Base-by-base conservation (phyloP, 2,888 invertebrate genomes). In the Gryllus longicercus region DNA sequence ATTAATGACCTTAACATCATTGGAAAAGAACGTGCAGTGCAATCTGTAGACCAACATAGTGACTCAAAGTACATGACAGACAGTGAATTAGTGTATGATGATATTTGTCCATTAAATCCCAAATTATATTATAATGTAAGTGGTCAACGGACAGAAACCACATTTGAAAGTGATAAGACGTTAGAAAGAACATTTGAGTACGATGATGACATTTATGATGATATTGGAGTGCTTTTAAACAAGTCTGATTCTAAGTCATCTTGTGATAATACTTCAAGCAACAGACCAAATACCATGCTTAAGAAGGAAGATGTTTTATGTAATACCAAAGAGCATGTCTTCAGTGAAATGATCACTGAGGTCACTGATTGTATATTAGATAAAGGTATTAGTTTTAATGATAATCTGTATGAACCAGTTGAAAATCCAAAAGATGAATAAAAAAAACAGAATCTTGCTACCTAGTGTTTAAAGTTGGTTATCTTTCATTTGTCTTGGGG, bases 191-290 rank as follows among this genome's bases (percentile, higher is more conserved):
- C 76, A 76, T 76, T 25, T 49, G 50, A 76, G 38, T 63, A 74
- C 11, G 25, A 49, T 38, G 76, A 78, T 21, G 80, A 80, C 63
- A 76, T 80, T 75, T 80, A 80, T 76, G 78, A 80, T n/a, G 80
- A 80, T 51, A 80, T 80, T 79, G 25, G 63, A 14, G 14, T 63
- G 63, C 63, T 63, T 63, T 38, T 38, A 38, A 38, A 38, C 38
- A 38, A 38, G 38, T 38, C 38, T 38, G 38, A 38, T 38, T 5
- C 38, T 5, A 38, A 38, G 5, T 63, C 63, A 2, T 11, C 63
- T 63, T 38, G 38, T 38, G 38, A 38, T 38, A 38, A 38, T 5
- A n/a, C 5, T n/a, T 3, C n/a, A n/a, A 63, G 3, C 16, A 63
- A 63, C n/a, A n/a, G 14, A 14, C 16, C 5, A 14, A 63, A 63